Evolutionary conservation across 2,113 vertebrate genomes (phyloP).

Genomic region (Aspiorhynchus laticeps): DNA sequence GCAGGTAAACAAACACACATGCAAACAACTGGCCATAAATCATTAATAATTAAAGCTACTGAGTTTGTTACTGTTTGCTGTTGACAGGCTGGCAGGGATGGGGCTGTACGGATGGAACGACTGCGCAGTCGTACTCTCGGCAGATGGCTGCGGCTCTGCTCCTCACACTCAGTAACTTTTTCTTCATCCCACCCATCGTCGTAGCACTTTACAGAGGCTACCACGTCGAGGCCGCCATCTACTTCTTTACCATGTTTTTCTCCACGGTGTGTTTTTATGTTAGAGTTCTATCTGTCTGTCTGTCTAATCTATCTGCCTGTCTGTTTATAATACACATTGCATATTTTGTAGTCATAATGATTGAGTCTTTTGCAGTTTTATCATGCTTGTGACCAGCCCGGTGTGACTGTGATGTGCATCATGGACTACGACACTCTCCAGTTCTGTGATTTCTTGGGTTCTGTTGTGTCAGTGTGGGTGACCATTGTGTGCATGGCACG

Average conservation of each 20-base stretch:
- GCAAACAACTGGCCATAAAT: background rate
- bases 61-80: background rate
- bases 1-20: constrained; percentile 76
- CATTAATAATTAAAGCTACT: background rate
- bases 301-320: background rate
- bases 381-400: constrained; percentile 95
- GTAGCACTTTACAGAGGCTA: constrained; percentile 81
- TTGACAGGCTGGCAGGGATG: constrained; percentile 89
- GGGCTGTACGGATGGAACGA: constrained; percentile 87
- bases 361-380: constrained; percentile 83
- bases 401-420: constrained; percentile 87
- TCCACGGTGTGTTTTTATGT: constrained; percentile 80
- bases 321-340: background rate
- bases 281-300: background rate
- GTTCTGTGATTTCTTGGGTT: constrained; percentile 97
- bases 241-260: constrained; percentile 96
- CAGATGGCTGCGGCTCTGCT: constrained; percentile 83
- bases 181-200: constrained; percentile 86
- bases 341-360: background rate
- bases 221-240: constrained; percentile 89
- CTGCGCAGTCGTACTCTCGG: constrained; percentile 75
- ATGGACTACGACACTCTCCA: constrained; percentile 93
- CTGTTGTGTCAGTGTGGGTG: constrained; percentile 91
- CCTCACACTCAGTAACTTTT: constrained; percentile 92
- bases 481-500: constrained; percentile 95